A percentile compares a stretch with the other conserved stretches of the same genome.
Conservation (phyloP, 2,888 invertebrate genomes). For the Syrphus vitripennis region DNA sequence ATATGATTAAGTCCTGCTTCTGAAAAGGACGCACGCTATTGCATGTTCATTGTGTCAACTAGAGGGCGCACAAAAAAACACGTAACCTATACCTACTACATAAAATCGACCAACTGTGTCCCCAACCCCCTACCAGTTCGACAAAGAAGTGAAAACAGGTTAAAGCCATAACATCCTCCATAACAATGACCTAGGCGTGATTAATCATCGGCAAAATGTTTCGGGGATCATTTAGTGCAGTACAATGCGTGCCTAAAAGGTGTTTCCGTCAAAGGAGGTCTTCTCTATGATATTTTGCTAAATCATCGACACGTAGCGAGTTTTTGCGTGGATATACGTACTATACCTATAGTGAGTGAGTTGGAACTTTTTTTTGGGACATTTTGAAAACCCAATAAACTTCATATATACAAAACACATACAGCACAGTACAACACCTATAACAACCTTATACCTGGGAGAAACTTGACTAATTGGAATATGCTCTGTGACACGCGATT, state of each 20-base stretch:
- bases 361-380: conserved; percentile 21
- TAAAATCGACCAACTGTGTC: background rate
- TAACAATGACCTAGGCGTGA: conserved; percentile 65
- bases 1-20: conserved; percentile 63
- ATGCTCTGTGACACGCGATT: conserved; percentile 66
- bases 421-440: conserved; percentile 22
- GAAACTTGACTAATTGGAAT: conserved; percentile 69
- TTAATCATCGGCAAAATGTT: conserved; percentile 67
- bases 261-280: conserved; percentile 41
- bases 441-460: conserved; percentile 13
- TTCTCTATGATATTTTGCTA: conserved; percentile 53
- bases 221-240: conserved; percentile 52
- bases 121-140: background rate
- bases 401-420: conserved; percentile 21
- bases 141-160: conserved; percentile 7
- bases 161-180: conserved; percentile 36
- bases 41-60: conserved; percentile 65
- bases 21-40: conserved; percentile 62
- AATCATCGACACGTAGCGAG: conserved; percentile 66
- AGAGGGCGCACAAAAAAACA: background rate
- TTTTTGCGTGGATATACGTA: conserved; percentile 34
- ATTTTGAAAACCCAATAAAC: conserved; percentile 2
- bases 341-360: background rate
- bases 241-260: conserved; percentile 68
- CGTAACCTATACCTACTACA: background rate